phyloP scores from a whole-genome alignment of 2,888 invertebrate species.

The Luperina nickerlii region DNA sequence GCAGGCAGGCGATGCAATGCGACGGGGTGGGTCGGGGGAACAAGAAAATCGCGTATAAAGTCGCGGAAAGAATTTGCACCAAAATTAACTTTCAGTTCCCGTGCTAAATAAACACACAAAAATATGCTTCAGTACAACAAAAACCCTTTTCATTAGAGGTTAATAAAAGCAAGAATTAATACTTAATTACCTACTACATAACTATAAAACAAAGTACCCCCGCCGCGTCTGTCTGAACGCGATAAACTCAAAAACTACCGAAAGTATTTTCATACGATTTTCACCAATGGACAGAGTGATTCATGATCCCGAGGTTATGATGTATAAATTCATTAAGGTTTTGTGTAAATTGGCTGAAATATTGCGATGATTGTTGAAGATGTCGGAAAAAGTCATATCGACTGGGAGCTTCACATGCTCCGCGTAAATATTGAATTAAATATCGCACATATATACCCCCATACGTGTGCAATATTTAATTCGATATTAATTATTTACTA shows the following conservation, averaged over 20 bases:
- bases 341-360: no score
- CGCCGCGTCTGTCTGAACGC: background rate
- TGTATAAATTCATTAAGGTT: background rate
- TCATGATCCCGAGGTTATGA: background rate
- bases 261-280: background rate
- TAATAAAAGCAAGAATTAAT: conserved; percentile 17
- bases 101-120: background rate
- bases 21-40: no score
- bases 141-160: background rate
- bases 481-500: no score
- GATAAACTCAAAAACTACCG: background rate
- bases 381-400: no score
- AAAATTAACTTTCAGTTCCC: background rate
- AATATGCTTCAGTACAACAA: background rate
- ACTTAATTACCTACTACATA: background rate
- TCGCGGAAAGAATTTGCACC: no score
- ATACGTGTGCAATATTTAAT: no score
- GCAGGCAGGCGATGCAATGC: no score
- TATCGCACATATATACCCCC: no score
- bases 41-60: no score
- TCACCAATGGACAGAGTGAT: background rate
- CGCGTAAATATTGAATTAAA: no score
- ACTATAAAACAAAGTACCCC: background rate
- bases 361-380: background rate
- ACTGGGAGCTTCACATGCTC: no score